Evolutionary conservation across 2,888 invertebrate genomes (phyloP).

Genomic region (Drosophila putrida): DNA sequence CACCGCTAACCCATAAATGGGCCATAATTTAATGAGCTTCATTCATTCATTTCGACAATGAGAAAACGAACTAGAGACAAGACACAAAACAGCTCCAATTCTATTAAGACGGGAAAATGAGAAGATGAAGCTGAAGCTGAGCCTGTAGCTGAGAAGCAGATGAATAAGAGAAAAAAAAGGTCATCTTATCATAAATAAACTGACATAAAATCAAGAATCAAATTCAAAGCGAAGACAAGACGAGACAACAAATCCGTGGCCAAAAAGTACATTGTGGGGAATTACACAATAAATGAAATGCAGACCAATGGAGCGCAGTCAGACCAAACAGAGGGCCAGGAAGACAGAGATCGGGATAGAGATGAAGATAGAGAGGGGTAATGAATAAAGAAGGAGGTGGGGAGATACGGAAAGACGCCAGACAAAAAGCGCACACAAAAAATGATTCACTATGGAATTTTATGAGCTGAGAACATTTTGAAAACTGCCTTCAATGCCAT

Average conservation of each 20-base stretch:
- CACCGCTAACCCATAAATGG: constrained; percentile 56
- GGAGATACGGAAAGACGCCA: constrained; percentile 44
- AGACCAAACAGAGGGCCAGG: constrained; percentile 20
- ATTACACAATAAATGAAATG: constrained; percentile 82
- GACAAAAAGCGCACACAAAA: constrained; percentile 57
- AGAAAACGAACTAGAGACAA: constrained; percentile 42
- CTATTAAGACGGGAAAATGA: constrained; percentile 44
- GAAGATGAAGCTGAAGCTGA: constrained; percentile 36
- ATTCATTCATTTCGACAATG: constrained; percentile 68
- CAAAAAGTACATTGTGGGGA: constrained; percentile 73
- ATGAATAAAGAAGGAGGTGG: constrained; percentile 1
- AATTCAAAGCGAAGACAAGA: constrained; percentile 75
- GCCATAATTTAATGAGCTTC: constrained; percentile 80
- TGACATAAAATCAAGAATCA: constrained; percentile 82
- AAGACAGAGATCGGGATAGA: not conserved
- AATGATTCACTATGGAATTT: constrained; percentile 80
- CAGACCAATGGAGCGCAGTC: constrained; percentile 70
- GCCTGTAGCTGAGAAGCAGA: not conserved
- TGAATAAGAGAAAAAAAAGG: constrained; percentile 62
- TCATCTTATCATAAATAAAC: constrained; percentile 82
- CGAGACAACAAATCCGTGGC: constrained; percentile 77
- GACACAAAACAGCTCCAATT: constrained; percentile 57
- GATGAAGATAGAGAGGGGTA: not conserved
- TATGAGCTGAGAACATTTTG: constrained; percentile 81
- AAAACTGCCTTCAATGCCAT: constrained; percentile 61